A percentile compares a stretch with the other conserved stretches of the same genome.
Evolutionary conservation across 2,113 vertebrate species (phyloP).

Genomic region (Copsychus sechellarum): DNA sequence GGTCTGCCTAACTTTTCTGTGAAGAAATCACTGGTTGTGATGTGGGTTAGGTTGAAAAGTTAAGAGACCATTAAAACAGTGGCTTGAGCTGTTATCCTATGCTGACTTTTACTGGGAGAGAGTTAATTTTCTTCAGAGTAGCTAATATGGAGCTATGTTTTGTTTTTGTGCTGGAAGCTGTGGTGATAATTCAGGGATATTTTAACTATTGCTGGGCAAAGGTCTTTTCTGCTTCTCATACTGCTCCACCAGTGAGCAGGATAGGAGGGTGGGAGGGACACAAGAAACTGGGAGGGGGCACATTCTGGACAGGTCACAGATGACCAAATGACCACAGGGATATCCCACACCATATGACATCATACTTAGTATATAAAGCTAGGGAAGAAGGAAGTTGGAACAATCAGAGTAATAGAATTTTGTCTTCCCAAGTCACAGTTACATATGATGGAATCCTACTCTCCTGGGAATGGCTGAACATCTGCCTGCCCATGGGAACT

Average conservation of each 20-base stretch:
- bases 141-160: neutral
- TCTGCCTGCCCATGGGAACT: neutral
- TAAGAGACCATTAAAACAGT: neutral
- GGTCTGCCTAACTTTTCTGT: neutral
- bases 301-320: neutral
- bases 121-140: neutral
- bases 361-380: neutral
- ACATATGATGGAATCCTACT: neutral
- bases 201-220: neutral
- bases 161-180: neutral
- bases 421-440: rapidly evolving
- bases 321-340: neutral
- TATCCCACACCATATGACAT: neutral
- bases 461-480: neutral
- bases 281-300: neutral
- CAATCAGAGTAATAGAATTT: neutral
- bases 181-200: neutral
- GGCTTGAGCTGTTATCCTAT: neutral
- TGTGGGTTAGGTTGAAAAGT: neutral
- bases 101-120: neutral
- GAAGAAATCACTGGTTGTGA: neutral
- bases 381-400: neutral
- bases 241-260: neutral
- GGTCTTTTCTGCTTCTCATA: neutral
- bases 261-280: rapidly evolving